phyloP scores from a whole-genome alignment of 2,888 invertebrate genomes.

The Xestia c-nigrum region DNA sequence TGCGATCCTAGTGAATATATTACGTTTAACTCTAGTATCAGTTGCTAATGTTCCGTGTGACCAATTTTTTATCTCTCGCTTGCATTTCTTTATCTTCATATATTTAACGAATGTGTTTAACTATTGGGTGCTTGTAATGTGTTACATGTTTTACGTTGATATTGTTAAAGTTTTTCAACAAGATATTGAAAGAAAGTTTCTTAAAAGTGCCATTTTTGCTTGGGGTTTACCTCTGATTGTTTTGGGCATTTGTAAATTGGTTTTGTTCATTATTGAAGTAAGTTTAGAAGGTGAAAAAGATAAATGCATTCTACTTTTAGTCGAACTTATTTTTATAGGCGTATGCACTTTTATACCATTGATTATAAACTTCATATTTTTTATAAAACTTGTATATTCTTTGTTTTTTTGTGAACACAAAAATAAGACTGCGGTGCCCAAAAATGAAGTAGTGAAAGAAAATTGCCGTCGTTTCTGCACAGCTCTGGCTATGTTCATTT shows the following conservation, averaged over 20 bases:
- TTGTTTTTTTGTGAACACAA: conserved; percentile 6
- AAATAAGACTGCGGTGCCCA: not conserved
- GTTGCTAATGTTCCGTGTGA: not conserved
- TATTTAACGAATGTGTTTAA: conserved; percentile 24
- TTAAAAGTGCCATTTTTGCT: conserved; percentile 16
- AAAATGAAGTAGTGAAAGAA: not conserved
- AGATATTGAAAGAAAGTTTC: not conserved
- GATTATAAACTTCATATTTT: conserved; percentile 12
- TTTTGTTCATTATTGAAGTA: not conserved
- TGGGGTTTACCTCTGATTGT: conserved; percentile 10
- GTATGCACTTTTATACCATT: not conserved
- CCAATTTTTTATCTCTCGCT: not conserved
- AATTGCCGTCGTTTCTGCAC: conserved; percentile 6
- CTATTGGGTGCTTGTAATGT: conserved; percentile 21
- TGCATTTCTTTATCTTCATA: not conserved
- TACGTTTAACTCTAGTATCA: conserved; percentile 8
- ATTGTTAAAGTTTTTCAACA: conserved; percentile 29
- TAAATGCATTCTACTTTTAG: not conserved
- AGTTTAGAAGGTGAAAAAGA: not conserved
- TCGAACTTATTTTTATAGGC: not conserved
- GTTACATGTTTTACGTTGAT: conserved; percentile 27
- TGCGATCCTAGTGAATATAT: not conserved
- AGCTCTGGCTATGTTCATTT: conserved; percentile 6
- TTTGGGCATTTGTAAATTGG: not conserved
- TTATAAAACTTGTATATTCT: conserved; percentile 14